Base-by-base conservation (phyloP, 1,140 invertebrate species). In the Limonius californicus region DNA sequence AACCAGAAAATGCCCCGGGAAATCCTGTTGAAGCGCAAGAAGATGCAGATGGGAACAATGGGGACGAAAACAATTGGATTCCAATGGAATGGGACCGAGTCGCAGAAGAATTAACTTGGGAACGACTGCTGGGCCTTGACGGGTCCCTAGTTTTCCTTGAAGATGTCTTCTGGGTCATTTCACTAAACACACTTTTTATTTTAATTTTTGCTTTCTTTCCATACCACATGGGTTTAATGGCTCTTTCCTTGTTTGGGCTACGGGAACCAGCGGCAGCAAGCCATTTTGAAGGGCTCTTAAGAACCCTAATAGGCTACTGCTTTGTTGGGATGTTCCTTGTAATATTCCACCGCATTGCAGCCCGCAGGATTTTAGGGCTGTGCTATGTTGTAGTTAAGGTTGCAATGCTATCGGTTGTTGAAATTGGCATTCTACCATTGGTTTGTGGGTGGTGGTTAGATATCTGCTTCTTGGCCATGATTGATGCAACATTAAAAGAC, bases 401-500 rank as follows among this genome's bases (percentile, higher is more conserved):
- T n/a, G 94, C 93, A 1, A 77, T 98, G 23, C 76, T 98, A 2
- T 90, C 92, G 12, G 92, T 97, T 15, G 88, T 97, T 11, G 95
- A 99, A 84, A 95, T 99, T 62, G 95, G 96, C 6, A 89, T 99
- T 2, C 87, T 99, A 67, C 97, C 97, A 0, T 78, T 99, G 0
- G 88, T 99, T 6, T 99, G 96, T 76, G 97, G 97, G 12, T 99
- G 96, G 94, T 99, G 97, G 97, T 79, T 99, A 23, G 97, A 99
- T 74, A 92, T 99, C 61, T 99, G 97, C 73, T 98, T 96, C 0
- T 78, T 99, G 65, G 88, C 94, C 0, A 86, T 98, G 84, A 95
- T 99, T 72, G 95, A 98, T 79, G 92, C 92, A 2, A 92, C 91
- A 6, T 79, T 97, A 0, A 89, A 89, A 74, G 92, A 94, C 72